Base-by-base conservation (phyloP, 2,888 invertebrate genomes). In the Drosophila atripex region DNA sequence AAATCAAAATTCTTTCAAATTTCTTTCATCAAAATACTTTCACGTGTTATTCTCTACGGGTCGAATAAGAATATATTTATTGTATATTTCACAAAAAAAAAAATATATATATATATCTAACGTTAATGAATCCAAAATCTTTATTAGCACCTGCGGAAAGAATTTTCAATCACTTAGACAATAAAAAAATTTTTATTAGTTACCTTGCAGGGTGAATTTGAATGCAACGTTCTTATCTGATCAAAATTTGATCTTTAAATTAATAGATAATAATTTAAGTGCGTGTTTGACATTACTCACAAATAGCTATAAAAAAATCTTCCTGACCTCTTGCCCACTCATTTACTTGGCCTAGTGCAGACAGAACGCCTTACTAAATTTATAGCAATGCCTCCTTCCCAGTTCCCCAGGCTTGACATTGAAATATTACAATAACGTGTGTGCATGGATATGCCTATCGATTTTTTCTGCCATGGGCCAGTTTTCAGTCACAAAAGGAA, bases 351-450 rank as follows among this genome's bases (percentile, higher is more conserved):
- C 43, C 49, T 57, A 80, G 56, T 75, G 76, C 74, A 70, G n/a
- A n/a, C 45, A 46, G 56, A 55, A 60, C 43, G 52, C 54, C 50
- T 41, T 54, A 57, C 59, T 69, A 57, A 56, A 55, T 51, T 57
- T 59, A 50, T 41, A 46, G 35, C 16, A 18, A 11, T 46, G 23
- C 38, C 38, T 38, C 61, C 41, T 25, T 39, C 32, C 21, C 38
- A 9, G 16, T 9, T 16, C 18, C 9, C 11, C 38, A 46, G 3
- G n/a, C 32, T 69, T 84, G 80, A 84, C 75, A 86, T 80, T 84
- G 78, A 86, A 86, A 80, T 84, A 84, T 87, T 86, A 80, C 58
- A 84, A 73, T 61, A 64, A 70, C 63, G 32, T 16, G 35, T 35
- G 45, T 57, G 45, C 49, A 49, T 65, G 49, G 39, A 43, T 54